Percentiles rank a stretch among this genome's conserved stretches.
phyloP scores from a whole-genome alignment of 1,140 invertebrate species.

The Philotrypesis tridentata region DNA sequence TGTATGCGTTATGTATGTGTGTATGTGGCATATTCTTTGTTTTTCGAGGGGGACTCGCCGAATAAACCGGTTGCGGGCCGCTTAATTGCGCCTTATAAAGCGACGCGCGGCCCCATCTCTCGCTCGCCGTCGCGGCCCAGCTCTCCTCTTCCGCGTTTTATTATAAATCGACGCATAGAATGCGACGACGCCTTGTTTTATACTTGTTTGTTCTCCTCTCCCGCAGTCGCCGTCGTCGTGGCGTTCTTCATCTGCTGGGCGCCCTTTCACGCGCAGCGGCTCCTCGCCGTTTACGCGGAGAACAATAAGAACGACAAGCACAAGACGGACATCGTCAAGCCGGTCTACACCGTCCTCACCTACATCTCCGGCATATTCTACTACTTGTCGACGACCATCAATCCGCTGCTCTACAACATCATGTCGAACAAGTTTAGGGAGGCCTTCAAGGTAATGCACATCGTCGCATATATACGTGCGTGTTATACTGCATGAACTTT shows the following conservation, averaged over 20 bases:
- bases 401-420: conserved; percentile 89
- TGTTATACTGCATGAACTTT: too few species aligned
- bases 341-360: conserved; percentile 78
- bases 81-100: too few species aligned
- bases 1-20: not conserved
- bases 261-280: conserved; percentile 92
- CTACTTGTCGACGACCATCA: conserved; percentile 84
- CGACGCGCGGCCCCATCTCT: too few species aligned
- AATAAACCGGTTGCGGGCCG: not conserved
- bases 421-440: conserved; percentile 92
- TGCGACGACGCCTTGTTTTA: not conserved
- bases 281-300: conserved; percentile 82
- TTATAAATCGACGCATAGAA: not conserved
- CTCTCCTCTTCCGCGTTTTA: not conserved
- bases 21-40: not conserved
- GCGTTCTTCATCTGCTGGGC: conserved; percentile 97
- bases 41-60: too few species aligned
- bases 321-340: conserved; percentile 63
- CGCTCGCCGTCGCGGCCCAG: too few species aligned
- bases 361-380: conserved; percentile 83
- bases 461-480: conserved; percentile 9
- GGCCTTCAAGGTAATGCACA: conserved; percentile 84
- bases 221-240: conserved; percentile 91
- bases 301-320: conserved; percentile 62
- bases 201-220: not conserved